phyloP scores from a whole-genome alignment of 2,888 invertebrate genomes.

The Pogonocherus hispidulus region DNA sequence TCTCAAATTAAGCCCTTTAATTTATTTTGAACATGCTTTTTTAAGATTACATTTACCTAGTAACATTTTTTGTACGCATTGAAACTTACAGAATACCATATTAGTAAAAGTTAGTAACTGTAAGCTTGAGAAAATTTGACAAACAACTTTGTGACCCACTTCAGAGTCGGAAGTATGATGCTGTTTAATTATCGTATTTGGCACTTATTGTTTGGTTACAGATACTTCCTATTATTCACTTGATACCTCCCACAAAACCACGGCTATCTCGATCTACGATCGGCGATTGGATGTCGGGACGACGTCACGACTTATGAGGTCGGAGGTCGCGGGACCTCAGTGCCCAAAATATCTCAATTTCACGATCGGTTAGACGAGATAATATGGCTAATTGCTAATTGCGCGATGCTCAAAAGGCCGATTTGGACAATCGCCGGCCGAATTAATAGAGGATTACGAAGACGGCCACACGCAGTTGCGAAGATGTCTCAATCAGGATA shows the following conservation, averaged over 20 bases:
- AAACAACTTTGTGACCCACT: too few species aligned
- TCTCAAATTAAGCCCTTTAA: too few species aligned
- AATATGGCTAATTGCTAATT: slow-evolving; percentile 7
- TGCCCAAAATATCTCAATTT: slow-evolving; percentile 21
- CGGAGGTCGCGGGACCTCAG: background rate
- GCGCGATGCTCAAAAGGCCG: background rate
- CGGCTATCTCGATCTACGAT: background rate
- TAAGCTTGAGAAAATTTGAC: too few species aligned
- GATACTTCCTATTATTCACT: background rate
- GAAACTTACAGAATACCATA: too few species aligned
- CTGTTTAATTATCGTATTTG: too few species aligned
- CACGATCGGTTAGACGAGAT: slow-evolving; percentile 21
- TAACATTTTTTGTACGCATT: too few species aligned
- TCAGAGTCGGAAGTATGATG: too few species aligned
- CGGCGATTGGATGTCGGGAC: background rate
- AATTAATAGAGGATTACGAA: background rate
- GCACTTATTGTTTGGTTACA: too few species aligned
- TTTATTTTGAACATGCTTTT: too few species aligned
- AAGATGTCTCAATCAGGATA: background rate
- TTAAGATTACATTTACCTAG: too few species aligned
- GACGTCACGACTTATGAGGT: background rate
- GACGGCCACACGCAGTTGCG: background rate
- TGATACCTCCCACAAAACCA: background rate
- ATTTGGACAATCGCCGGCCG: background rate
- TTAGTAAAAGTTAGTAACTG: too few species aligned